Base-by-base conservation (phyloP, 2,797 vertebrate genomes). In the Buceros bicornis region DNA sequence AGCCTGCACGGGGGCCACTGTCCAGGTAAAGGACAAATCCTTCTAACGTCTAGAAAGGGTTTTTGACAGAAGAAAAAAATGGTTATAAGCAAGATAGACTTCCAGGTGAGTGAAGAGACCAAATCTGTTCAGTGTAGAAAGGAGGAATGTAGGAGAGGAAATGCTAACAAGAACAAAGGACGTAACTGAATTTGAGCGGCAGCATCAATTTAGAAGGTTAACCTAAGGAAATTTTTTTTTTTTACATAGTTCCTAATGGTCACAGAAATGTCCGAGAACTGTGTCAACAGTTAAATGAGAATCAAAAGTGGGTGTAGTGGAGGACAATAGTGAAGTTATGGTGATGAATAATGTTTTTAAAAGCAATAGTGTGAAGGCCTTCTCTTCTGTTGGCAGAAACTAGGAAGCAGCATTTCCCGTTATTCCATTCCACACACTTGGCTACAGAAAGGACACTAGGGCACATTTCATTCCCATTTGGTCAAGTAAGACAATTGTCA, bases 291-390 rank as follows among this genome's bases (percentile, higher is more conserved):
- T 37, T 42, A 37, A 79, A 57, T 15, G 3, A 71, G 45, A 79
- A 50, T 61, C 31, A 71, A n/a, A 81, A 56, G 2, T 37, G 14
- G 6, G 4, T 0, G 0, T 83, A 16, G 28, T 64, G 42, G 74
- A 89, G 42, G 14, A 81, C 5, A 73, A 60, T 8, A 21, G 12
- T 43, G 33, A 72, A 24, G 8, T 66, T 86, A 66, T 1, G 0
- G 11, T n/a, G 19, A 40, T 66, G 93, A 90, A 58, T 6, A 40
- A 78, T 73, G 10, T 5, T 85, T 89, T 58, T 14, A 24, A 86
- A 93, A 35, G 6, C 14, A 53, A 35, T 33, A 37, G 2, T 11
- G 50, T 43, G 11, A 86, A 43, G 8, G 14, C 20, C 7, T 69
- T 82, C 8, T 43, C 51, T 76, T 82, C 26, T 51, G 8, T 33